phyloP scores from a whole-genome alignment of 2,888 invertebrate genomes.

The Strigamia maritima region DNA sequence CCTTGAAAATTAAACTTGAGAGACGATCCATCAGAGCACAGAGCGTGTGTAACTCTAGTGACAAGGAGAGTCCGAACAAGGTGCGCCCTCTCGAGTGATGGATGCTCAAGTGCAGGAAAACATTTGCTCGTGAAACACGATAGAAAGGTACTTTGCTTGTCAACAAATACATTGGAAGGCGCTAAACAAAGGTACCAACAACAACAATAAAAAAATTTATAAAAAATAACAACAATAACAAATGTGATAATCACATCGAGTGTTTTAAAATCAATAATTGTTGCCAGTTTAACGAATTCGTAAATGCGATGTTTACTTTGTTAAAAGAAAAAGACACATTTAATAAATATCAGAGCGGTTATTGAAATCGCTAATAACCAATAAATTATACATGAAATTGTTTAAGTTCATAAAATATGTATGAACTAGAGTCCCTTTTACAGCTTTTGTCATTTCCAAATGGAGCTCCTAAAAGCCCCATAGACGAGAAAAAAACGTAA shows the following conservation, averaged over 20 bases:
- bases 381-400: not conserved
- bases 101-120: not conserved
- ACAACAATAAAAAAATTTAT: too few species aligned
- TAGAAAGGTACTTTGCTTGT: not conserved
- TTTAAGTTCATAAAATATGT: not conserved
- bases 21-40: conserved; percentile 15
- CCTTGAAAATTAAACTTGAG: conserved; percentile 20
- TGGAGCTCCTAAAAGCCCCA: not conserved
- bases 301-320: not conserved
- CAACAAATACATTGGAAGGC: not conserved
- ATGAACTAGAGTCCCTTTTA: not conserved
- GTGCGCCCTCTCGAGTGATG: conserved; percentile 7
- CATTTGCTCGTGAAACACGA: not conserved
- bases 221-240: too few species aligned
- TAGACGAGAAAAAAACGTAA: too few species aligned
- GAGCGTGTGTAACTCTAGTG: conserved; percentile 2
- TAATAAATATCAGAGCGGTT: not conserved
- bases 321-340: not conserved
- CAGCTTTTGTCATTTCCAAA: not conserved
- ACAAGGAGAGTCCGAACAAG: not conserved
- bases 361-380: not conserved
- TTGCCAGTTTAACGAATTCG: not conserved
- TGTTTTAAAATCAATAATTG: too few species aligned
- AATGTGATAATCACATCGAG: too few species aligned
- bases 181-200: not conserved